phyloP scores from a whole-genome alignment of 2,113 vertebrate genomes.

The Pseudopodoces humilis region DNA sequence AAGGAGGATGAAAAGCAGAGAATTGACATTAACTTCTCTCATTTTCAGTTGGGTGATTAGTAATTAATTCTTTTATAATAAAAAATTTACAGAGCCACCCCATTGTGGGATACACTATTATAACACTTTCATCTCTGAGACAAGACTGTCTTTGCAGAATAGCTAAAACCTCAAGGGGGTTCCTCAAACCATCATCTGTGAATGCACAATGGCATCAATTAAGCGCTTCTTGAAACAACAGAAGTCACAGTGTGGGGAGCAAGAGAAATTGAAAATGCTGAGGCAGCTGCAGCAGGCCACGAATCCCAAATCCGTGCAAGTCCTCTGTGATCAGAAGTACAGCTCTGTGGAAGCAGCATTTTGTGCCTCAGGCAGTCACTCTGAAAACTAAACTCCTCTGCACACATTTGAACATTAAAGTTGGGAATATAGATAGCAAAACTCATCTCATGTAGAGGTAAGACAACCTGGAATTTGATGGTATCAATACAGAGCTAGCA shows the following conservation, averaged over 20 bases:
- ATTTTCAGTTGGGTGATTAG: neutral
- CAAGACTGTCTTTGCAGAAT: neutral
- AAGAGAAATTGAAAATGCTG: conserved; percentile 10
- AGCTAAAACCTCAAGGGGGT: conserved; percentile 13
- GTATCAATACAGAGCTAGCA: neutral
- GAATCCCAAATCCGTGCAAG: neutral
- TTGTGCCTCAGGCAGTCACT: neutral
- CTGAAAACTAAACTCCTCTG: neutral
- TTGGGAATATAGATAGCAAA: neutral
- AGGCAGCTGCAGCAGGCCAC: conserved; percentile 13
- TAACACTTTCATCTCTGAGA: conserved; percentile 24
- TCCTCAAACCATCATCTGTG: conserved; percentile 17
- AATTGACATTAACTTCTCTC: neutral
- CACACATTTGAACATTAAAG: neutral
- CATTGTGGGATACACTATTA: neutral
- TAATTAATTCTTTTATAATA: conserved; percentile 28
- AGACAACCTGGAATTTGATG: neutral
- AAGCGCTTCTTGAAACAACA: neutral
- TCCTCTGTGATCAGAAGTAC: neutral
- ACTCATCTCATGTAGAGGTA: neutral
- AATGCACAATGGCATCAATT: conserved; percentile 34
- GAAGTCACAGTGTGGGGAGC: neutral
- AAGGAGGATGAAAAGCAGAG: neutral
- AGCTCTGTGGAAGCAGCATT: neutral
- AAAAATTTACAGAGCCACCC: conserved; percentile 6